phyloP scores from a whole-genome alignment of 2,113 vertebrate genomes.

The Ictidomys tridecemlineatus region DNA sequence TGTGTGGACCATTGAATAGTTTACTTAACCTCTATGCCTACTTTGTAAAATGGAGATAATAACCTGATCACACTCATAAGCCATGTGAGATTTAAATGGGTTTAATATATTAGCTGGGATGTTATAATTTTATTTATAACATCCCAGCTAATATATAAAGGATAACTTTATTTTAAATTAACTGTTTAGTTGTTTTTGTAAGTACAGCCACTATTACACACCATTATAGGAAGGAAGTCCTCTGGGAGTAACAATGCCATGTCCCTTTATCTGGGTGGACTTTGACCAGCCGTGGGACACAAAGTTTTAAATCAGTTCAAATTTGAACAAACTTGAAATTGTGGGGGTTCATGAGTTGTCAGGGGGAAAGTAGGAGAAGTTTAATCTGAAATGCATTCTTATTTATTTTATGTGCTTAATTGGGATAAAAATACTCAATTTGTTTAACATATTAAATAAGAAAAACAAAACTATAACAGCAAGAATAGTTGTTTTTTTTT shows the following conservation, averaged over 20 bases:
- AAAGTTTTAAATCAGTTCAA: not conserved
- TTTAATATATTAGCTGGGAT: not conserved
- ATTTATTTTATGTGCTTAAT: not conserved
- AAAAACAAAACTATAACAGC: constrained; percentile 1
- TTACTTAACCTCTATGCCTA: not conserved
- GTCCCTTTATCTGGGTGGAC: not conserved
- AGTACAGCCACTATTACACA: constrained; percentile 83
- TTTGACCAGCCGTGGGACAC: constrained; percentile 61
- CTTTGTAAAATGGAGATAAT: not conserved
- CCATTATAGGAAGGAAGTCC: constrained; percentile 14
- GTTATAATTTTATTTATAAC: not conserved
- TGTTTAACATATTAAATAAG: constrained; percentile 14
- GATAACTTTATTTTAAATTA: not conserved
- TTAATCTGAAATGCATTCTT: not conserved
- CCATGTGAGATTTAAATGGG: not conserved
- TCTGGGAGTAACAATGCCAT: constrained; percentile 58
- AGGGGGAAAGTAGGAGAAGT: not conserved
- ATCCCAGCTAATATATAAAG: too few species aligned
- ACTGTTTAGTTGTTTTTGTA: constrained; percentile 39
- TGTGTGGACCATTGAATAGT: not conserved
- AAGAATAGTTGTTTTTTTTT: not conserved
- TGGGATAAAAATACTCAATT: constrained; percentile 12
- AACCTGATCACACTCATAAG: not conserved
- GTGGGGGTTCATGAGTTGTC: not conserved
- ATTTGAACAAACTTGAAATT: not conserved